Evolutionary conservation across 2,888 invertebrate species (phyloP), one percentile per base, ranked within the genome.

Genomic region (Cryptosula pallasiana): DNA sequence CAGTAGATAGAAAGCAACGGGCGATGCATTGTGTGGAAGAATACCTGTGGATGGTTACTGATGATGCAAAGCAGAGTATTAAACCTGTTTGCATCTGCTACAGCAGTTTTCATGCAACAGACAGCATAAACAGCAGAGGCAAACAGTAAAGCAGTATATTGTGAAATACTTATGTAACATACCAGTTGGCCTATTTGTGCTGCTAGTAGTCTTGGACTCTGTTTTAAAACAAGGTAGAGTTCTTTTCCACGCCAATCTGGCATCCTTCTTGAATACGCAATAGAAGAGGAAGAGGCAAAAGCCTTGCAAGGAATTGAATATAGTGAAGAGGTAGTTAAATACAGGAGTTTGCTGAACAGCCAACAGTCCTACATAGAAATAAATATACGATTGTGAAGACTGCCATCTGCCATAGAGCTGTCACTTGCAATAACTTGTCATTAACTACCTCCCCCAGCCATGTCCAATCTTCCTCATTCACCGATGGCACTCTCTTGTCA

Each of bases 201-300:
- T 45, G 45, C 45, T 45, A 5, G 20, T 13, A 13, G 5, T 20
- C 45, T 45, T 45, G 20, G 20, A 20, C 45, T 13, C 5, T 13
- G 45, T 20, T 45, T 20, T 45, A 32, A 63, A 63, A 27, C 63
- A 63, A 13, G 63, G 63, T 16, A 57, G 71, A 9, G 75, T 73
- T 63, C 73, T 75, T 32, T 13, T 27, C 80, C 80, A 79, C 1
- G 75, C 70, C 23, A 74, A 71, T 57, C 77, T 75, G 0, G 78
- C 80, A 57, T 81, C 82, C n/a, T 75, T 77, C 75, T 81, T 81
- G 55, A 81, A 72, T 5, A 81, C 69, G 70, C 81, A 81, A 73
- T 82, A 79, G 74, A 82, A 82, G 35, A 82, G 71, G 75, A 82
- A 83, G 71, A 83, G 80, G 73, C 81, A 82, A 70, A 83, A 75